Evolutionary conservation across 2,888 invertebrate species (phyloP).

Genomic region (Uloborus plumipes): DNA sequence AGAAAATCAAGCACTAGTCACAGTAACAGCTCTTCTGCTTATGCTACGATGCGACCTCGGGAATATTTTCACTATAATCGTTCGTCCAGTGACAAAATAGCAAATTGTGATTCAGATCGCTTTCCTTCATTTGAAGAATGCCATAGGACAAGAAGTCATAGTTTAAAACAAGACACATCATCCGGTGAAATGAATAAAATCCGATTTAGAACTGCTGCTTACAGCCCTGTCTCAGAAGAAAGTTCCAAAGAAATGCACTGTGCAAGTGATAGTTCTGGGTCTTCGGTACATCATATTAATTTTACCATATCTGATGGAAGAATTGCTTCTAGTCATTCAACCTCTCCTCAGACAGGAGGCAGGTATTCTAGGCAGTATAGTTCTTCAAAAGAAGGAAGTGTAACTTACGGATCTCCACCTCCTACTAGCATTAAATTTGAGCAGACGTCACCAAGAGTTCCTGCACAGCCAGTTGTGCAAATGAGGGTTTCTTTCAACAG

Average conservation of each 20-base stretch:
- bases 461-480: slow-evolving; percentile 52
- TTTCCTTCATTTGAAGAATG: slow-evolving; percentile 32
- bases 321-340: slow-evolving; percentile 35
- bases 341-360: slow-evolving; percentile 5
- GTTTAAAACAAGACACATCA: slow-evolving; percentile 34
- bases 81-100: slow-evolving; percentile 57
- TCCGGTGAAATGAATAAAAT: slow-evolving; percentile 33
- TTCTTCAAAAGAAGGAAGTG: slow-evolving; percentile 36
- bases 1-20: slow-evolving; percentile 42
- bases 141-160: slow-evolving; percentile 38
- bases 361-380: slow-evolving; percentile 49
- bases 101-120: slow-evolving; percentile 38
- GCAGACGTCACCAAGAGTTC: slow-evolving; percentile 23
- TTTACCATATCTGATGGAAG: slow-evolving; percentile 53
- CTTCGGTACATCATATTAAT: slow-evolving; percentile 55
- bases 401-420: slow-evolving; percentile 29
- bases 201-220: slow-evolving; percentile 27
- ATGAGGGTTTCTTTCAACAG: slow-evolving; percentile 63
- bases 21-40: slow-evolving; percentile 36
- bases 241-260: slow-evolving; percentile 23
- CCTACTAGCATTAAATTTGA: slow-evolving; percentile 32
- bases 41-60: slow-evolving; percentile 63
- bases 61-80: slow-evolving; percentile 53
- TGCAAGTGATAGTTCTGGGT: slow-evolving; percentile 33
- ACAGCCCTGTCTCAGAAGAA: slow-evolving; percentile 56